Base-by-base conservation (phyloP, 2,888 invertebrate species). In the Neria commutata region DNA sequence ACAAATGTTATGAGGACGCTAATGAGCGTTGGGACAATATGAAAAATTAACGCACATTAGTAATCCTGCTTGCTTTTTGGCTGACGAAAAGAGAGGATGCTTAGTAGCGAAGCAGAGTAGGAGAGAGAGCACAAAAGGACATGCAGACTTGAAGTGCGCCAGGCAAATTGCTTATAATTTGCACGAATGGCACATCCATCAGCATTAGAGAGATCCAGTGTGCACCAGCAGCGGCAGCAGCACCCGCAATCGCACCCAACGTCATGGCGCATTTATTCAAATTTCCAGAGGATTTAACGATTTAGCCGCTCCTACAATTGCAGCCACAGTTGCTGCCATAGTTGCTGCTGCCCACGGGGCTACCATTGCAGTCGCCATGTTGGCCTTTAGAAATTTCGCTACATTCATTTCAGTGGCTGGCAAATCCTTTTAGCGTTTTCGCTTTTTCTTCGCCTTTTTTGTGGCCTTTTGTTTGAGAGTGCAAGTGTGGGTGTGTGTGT, bases 1-100 rank as follows among this genome's bases (percentile, higher is more conserved):
- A 42, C 42, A 42, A 42, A 17, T 42, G 42, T 42, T 42, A 42
- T 42, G 42, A 42, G 19, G 42, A 42, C 21, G 42, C 42, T 42
- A 42, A 42, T 42, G 42, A 42, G 42, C 42, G 17, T 42, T 42
- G 5, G 42, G 42, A 42, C 42, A 42, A 42, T 42, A 14, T 42
- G 42, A 42, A 42, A 42, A 42, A 42, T 42, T 42, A 42, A 21
- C 21, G 42, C 42, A 19, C 21, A 42, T 42, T 21, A 42, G 42
- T 42, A n/a, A n/a, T n/a, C n/a, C n/a, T n/a, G n/a, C n/a, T n/a
- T n/a, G n/a, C 42, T 42, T 21, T n/a, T 42, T 19, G 19, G 5
- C 42, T 8, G 19, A 19, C 42, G 21, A 6, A n/a, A n/a, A n/a
- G n/a, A n/a, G n/a, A n/a, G n/a, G n/a, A n/a, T n/a, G n/a, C n/a